Evolutionary conservation across 1,140 invertebrate species (phyloP).

Genomic region (Neodiprion pinetum): DNA sequence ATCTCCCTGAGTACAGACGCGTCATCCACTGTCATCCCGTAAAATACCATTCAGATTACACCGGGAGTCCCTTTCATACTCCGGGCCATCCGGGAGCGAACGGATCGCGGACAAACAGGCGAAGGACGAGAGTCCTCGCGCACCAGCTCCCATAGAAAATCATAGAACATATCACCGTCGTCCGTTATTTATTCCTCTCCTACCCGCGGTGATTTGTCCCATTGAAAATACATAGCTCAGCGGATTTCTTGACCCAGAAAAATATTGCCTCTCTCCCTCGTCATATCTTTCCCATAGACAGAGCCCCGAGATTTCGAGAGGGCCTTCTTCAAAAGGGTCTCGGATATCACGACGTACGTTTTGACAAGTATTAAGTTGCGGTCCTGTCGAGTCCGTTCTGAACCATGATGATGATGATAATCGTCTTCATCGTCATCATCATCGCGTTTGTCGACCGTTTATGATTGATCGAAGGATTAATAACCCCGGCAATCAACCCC

Average conservation of each 20-base stretch:
- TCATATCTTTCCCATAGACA: neutral
- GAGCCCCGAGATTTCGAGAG: too few species aligned
- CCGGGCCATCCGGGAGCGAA: conserved; percentile 21
- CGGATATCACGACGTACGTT: too few species aligned
- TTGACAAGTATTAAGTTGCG: too few species aligned
- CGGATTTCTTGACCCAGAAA: neutral
- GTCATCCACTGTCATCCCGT: conserved; percentile 13
- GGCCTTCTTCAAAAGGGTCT: too few species aligned
- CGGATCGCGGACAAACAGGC: conserved; percentile 30
- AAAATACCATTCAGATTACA: conserved; percentile 37
- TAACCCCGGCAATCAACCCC: neutral
- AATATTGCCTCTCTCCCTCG: neutral
- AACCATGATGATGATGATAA: too few species aligned
- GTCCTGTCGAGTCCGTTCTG: too few species aligned
- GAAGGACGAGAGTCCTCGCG: conserved; percentile 4
- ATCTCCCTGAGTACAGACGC: neutral
- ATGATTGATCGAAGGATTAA: neutral
- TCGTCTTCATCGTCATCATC: too few species aligned
- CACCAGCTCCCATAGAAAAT: neutral
- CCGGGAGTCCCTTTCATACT: conserved; percentile 25
- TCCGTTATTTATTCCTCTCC: neutral
- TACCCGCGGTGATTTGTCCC: neutral
- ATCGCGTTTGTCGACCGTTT: neutral
- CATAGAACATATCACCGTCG: neutral
- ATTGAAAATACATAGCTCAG: neutral